Conservation (phyloP, 2,113 vertebrate species). For the Odontesthes bonariensis region DNA sequence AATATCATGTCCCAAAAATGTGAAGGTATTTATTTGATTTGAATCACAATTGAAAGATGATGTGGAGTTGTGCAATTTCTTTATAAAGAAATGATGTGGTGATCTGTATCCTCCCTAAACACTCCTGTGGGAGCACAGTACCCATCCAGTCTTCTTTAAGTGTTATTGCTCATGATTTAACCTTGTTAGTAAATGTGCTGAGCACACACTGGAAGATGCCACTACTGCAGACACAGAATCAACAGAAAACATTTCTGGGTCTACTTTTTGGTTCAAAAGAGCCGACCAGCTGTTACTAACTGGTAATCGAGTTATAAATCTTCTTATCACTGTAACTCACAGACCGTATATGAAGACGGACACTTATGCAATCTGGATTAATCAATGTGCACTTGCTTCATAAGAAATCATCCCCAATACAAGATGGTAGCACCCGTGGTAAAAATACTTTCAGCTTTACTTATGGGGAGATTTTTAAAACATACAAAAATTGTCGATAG, state of each 20-base stretch:
- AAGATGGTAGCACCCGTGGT: too few relatives aligned
- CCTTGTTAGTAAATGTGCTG: slow-evolving; percentile 3
- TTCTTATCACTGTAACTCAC: neutral
- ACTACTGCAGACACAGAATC: neutral
- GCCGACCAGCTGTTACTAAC: neutral
- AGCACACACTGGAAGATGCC: slow-evolving; percentile 16
- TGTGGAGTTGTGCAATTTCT: slow-evolving; percentile 3
- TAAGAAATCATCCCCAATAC: too few relatives aligned
- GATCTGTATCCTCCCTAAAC: slow-evolving; percentile 20
- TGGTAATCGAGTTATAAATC: neutral
- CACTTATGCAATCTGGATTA: neutral
- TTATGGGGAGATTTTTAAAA: too few relatives aligned
- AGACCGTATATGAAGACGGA: neutral
- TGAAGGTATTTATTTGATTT: slow-evolving; percentile 21
- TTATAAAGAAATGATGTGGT: slow-evolving; percentile 24
- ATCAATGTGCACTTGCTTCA: too few relatives aligned
- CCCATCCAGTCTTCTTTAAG: slow-evolving; percentile 15
- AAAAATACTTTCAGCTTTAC: too few relatives aligned
- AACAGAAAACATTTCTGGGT: too few relatives aligned
- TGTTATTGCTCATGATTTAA: slow-evolving; percentile 42
- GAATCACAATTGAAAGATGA: slow-evolving; percentile 1
- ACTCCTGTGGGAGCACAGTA: slow-evolving; percentile 15
- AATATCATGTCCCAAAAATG: slow-evolving; percentile 46
- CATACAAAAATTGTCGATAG: too few relatives aligned
- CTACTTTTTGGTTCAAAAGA: too few relatives aligned